Evolutionary conservation across 2,113 vertebrate genomes (phyloP).

Genomic region (Cyprinus carpio): DNA sequence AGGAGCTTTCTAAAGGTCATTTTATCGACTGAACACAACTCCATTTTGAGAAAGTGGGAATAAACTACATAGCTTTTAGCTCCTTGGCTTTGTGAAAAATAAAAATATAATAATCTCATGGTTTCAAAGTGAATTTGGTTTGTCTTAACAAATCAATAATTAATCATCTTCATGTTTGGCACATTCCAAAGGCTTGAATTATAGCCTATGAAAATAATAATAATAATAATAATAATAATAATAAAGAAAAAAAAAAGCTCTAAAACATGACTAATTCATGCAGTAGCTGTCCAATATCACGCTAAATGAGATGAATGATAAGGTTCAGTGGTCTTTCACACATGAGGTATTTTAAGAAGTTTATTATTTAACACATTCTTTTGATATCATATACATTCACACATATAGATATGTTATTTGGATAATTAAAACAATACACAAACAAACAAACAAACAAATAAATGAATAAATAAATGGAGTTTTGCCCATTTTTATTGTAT

Average conservation of each 20-base stretch:
- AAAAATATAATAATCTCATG: neutral
- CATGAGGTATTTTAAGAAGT: neutral
- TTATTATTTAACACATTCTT: neutral
- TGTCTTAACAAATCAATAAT: slow-evolving; percentile 3
- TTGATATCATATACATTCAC: neutral
- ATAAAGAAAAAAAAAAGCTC: neutral
- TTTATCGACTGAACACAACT: slow-evolving; percentile 36
- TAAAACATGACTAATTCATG: neutral
- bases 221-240: too few species aligned
- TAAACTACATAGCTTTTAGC: neutral
- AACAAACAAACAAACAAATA: too few species aligned
- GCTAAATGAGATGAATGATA: neutral
- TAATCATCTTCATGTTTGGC: neutral
- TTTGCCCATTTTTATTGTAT: neutral
- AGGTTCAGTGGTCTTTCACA: neutral
- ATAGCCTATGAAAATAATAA: neutral
- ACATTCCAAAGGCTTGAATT: neutral
- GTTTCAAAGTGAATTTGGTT: neutral
- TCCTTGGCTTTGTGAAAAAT: neutral
- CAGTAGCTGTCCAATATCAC: neutral
- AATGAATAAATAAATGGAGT: too few species aligned
- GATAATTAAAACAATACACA: neutral
- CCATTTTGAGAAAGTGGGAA: slow-evolving; percentile 35
- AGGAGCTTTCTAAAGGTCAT: slow-evolving; percentile 42
- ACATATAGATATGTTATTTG: neutral